phyloP scores from a whole-genome alignment of 2,113 vertebrate species.

The Muntiacus reevesi region DNA sequence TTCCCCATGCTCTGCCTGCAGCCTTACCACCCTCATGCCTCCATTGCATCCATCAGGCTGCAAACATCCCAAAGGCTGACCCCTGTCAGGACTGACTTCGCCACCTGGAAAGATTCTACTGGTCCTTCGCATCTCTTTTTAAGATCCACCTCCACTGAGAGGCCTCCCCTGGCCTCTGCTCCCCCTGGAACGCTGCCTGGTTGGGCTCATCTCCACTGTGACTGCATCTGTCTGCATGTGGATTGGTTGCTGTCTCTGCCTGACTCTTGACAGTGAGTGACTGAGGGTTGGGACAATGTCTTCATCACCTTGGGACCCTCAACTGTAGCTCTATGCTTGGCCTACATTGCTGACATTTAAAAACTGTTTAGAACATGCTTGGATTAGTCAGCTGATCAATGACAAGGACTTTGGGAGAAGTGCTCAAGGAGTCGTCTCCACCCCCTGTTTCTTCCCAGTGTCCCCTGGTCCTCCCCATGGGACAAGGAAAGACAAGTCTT shows the following conservation, averaged over 20 bases:
- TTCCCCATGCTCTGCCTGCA: not conserved
- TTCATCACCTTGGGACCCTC: not conserved
- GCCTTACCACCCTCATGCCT: no score
- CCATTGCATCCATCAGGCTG: not conserved
- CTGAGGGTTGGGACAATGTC: not conserved
- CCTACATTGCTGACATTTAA: not conserved
- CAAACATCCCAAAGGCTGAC: not conserved
- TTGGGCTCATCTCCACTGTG: not conserved
- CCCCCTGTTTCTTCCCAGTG: not conserved
- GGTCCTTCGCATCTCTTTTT: not conserved
- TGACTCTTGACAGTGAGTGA: not conserved
- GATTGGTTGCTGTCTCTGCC: not conserved
- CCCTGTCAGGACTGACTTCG: not conserved
- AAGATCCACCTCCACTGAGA: not conserved
- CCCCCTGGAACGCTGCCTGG: not conserved
- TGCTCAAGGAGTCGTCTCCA: not conserved
- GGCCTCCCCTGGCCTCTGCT: not conserved
- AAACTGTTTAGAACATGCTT: not conserved
- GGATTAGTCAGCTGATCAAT: not conserved
- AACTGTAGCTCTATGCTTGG: not conserved
- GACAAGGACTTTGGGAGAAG: not conserved
- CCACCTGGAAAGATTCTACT: not conserved
- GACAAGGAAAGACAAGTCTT: not conserved
- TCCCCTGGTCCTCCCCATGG: not conserved
- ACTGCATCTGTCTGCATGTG: no score